Percentiles rank a stretch among this genome's conserved stretches.
Evolutionary conservation across 2,113 vertebrate species (phyloP).

Genomic region (Callospermophilus lateralis): DNA sequence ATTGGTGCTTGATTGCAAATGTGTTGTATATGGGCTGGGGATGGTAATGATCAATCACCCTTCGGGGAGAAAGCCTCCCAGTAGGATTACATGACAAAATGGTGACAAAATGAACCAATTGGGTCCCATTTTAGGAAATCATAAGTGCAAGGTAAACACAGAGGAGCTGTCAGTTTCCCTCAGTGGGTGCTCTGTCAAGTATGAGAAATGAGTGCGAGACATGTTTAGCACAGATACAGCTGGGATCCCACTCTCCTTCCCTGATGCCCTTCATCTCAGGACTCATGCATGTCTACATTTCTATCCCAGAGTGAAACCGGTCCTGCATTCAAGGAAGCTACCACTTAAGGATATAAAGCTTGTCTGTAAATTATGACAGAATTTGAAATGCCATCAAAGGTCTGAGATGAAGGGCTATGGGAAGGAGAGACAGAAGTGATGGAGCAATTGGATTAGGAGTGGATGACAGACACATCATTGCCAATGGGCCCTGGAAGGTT

Average conservation of each 20-base stretch:
- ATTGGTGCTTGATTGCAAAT: background rate
- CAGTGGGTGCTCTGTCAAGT: background rate
- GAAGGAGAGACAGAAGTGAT: background rate
- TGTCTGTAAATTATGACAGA: background rate
- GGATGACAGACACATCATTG: background rate
- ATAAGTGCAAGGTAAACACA: background rate
- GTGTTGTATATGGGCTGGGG: background rate
- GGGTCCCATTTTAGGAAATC: background rate
- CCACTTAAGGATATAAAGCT: background rate
- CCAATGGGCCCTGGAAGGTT: background rate
- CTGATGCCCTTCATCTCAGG: background rate
- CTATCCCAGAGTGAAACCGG: background rate
- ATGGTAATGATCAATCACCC: background rate
- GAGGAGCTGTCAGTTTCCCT: background rate
- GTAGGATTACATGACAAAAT: no score
- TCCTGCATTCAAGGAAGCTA: background rate
- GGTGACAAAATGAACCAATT: background rate
- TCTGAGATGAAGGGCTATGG: background rate
- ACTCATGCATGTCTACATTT: background rate
- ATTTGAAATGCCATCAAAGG: background rate
- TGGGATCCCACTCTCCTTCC: no score
- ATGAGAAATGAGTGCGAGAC: background rate
- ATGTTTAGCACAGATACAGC: rapidly evolving
- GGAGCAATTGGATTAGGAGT: background rate
- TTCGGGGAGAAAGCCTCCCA: background rate